Percentiles rank a stretch among this genome's conserved stretches.
phyloP scores from a whole-genome alignment of 2,113 vertebrate genomes.

The Ciconia stormi region DNA sequence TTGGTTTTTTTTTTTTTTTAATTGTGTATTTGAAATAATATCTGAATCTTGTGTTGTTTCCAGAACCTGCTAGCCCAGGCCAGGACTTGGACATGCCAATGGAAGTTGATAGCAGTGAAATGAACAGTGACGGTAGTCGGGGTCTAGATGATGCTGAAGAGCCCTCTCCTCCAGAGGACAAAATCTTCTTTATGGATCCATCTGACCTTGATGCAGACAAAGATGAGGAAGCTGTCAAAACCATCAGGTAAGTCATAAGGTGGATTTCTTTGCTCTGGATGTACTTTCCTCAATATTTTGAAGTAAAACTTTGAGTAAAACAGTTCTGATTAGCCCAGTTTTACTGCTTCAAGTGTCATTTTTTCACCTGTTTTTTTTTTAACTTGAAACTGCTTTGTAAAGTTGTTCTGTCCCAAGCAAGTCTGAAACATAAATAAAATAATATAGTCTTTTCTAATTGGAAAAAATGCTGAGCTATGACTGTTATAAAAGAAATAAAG shows the following conservation, averaged over 20 bases:
- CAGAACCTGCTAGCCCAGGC: constrained; percentile 90
- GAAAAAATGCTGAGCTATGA: neutral
- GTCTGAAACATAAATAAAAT: neutral
- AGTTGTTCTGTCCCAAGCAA: neutral
- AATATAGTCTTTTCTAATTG: neutral
- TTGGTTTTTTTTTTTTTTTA: neutral
- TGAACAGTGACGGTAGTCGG: constrained; percentile 83
- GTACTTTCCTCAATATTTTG: neutral
- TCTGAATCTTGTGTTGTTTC: neutral
- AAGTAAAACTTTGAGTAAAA: neutral
- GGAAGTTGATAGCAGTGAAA: constrained; percentile 92
- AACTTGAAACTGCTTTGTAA: neutral
- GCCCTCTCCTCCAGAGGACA: constrained; percentile 91
- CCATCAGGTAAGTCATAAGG: constrained; percentile 83
- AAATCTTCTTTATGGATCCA: constrained; percentile 92
- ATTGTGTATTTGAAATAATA: neutral
- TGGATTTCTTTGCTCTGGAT: neutral
- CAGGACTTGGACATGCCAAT: constrained; percentile 93
- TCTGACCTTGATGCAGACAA: constrained; percentile 89
- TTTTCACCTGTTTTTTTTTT: neutral
- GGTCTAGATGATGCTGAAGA: constrained; percentile 90
- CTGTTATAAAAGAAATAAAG: neutral
- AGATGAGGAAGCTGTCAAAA: constrained; percentile 91
- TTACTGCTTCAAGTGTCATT: neutral
- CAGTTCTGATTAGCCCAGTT: neutral